Evolutionary conservation across 2,797 vertebrate species (phyloP), one percentile per base, ranked within the genome.

Genomic region (Periophthalmus magnuspinnatus): DNA sequence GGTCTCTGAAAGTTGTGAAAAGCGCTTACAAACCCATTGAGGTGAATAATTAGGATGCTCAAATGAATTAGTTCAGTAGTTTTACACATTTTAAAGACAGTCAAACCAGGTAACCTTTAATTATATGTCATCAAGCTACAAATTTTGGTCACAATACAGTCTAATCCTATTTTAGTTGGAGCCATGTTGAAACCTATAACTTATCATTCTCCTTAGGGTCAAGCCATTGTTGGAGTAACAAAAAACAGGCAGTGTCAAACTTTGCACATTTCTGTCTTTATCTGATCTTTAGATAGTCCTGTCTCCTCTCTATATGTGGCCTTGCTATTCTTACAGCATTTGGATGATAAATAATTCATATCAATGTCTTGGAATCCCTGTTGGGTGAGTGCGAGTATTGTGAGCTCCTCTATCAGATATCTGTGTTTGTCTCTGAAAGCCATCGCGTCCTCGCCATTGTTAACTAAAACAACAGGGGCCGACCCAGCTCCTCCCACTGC

Each of bases 381-480:
- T 16, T 47, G 36, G 61, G 62, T 81, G 77, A 80, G 72, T 75
- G 9, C 16, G 67, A 47, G 69, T 38, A 67, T 52, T 84, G 77
- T 71, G 81, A 86, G 85, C 89, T 86, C 81, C 84, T 86, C 80
- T 77, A 78, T 74, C 77, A 91, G 77, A 86, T 90, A 86, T 89
- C 86, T 88, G 81, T 77, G 82, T 92, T 91, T 92, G 90, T 82
- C 84, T 90, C 83, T 84, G 86, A 90, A 91, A 93, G 88, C 82
- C 88, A 91, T 81, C 88, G 86, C 77, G 83, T 92, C 89, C 91
- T 90, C 87, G 87, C 78, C 74, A 92, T 89, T 91, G 90, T 92
- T 93, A 83, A 87, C 83, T 90, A 85, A 93, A 93, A 91, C 85
- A 92, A 92, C 89, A 92, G 78, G 71, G 84, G 76, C 81, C 81